A percentile compares a stretch with the other conserved stretches of the same genome.
Evolutionary conservation across 1,140 invertebrate genomes (phyloP).

Genomic region (Lepeophtheirus salmonis): DNA sequence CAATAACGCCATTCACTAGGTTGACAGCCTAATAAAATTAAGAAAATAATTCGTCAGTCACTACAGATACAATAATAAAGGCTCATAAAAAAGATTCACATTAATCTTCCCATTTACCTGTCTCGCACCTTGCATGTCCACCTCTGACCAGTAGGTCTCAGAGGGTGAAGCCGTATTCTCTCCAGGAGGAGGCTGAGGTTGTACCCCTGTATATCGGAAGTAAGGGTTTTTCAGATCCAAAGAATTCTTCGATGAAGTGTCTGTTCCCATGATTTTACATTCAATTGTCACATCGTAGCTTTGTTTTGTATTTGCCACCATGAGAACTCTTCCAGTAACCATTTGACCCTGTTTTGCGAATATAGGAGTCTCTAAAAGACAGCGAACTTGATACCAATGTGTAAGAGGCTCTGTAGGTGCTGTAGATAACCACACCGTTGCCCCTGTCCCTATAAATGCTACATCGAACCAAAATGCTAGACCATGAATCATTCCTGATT

Average conservation of each 20-base stretch:
- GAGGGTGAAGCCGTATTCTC: constrained; percentile 70
- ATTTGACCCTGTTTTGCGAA: constrained; percentile 86
- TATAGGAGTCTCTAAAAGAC: constrained; percentile 76
- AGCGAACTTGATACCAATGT: constrained; percentile 77
- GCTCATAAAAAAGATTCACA: not conserved
- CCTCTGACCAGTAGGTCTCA: constrained; percentile 67
- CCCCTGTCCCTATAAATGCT: constrained; percentile 76
- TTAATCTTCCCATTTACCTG: constrained; percentile 5
- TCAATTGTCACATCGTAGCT: constrained; percentile 98
- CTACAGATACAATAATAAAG: too few species aligned
- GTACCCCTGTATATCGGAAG: constrained; percentile 74
- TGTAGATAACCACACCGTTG: constrained; percentile 92
- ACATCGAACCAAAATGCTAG: constrained; percentile 99
- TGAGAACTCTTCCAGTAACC: constrained; percentile 42
- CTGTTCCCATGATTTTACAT: constrained; percentile 67
- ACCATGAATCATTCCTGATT: constrained; percentile 87
- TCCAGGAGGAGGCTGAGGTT: constrained; percentile 61
- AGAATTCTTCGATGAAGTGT: constrained; percentile 61
- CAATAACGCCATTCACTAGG: constrained; percentile 57
- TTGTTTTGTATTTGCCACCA: constrained; percentile 39
- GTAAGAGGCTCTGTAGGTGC: constrained; percentile 94
- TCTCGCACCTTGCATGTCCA: constrained; percentile 44
- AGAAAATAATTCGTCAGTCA: not conserved
- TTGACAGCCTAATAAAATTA: constrained; percentile 37
- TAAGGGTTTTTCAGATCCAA: constrained; percentile 97